A percentile compares a stretch with the other conserved stretches of the same genome.
Evolutionary conservation across 2,888 invertebrate species (phyloP).

Genomic region (Sarcophaga subvicina): DNA sequence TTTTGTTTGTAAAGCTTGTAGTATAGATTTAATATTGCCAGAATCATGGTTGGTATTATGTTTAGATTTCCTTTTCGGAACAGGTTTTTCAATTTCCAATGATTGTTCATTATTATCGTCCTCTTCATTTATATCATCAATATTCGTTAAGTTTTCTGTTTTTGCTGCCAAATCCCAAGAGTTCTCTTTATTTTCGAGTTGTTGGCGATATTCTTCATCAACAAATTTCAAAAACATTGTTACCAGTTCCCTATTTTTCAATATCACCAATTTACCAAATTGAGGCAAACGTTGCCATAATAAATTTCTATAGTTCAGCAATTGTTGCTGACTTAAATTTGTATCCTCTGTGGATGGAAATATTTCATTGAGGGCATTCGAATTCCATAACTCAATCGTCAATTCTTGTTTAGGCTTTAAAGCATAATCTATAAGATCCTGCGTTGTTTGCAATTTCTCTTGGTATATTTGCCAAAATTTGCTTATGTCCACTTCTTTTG

Average conservation of each 20-base stretch:
- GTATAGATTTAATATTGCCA: slow-evolving; percentile 72
- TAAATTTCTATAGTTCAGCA: slow-evolving; percentile 88
- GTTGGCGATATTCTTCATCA: slow-evolving; percentile 84
- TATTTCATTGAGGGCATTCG: slow-evolving; percentile 70
- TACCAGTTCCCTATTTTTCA: slow-evolving; percentile 90
- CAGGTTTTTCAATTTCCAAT: slow-evolving; percentile 76
- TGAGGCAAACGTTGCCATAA: slow-evolving; percentile 91
- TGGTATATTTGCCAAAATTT: slow-evolving; percentile 89
- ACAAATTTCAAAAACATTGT: slow-evolving; percentile 90
- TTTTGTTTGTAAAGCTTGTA: slow-evolving; percentile 84
- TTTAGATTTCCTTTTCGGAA: slow-evolving; percentile 73
- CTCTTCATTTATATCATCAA: slow-evolving; percentile 79
- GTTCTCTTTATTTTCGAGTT: slow-evolving; percentile 84
- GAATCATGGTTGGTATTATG: slow-evolving; percentile 21
- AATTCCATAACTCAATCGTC: slow-evolving; percentile 60
- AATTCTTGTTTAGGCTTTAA: neutral
- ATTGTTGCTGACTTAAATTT: slow-evolving; percentile 73
- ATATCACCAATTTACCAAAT: slow-evolving; percentile 90
- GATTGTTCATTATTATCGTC: slow-evolving; percentile 68
- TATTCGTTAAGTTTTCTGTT: slow-evolving; percentile 51
- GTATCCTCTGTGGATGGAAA: slow-evolving; percentile 56
- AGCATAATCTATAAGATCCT: slow-evolving; percentile 72
- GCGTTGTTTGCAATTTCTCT: slow-evolving; percentile 84
- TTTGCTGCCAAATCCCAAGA: slow-evolving; percentile 83
- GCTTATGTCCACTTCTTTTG: slow-evolving; percentile 84